Evolutionary conservation across 1,140 invertebrate genomes (phyloP).

Genomic region (Apis florea): DNA sequence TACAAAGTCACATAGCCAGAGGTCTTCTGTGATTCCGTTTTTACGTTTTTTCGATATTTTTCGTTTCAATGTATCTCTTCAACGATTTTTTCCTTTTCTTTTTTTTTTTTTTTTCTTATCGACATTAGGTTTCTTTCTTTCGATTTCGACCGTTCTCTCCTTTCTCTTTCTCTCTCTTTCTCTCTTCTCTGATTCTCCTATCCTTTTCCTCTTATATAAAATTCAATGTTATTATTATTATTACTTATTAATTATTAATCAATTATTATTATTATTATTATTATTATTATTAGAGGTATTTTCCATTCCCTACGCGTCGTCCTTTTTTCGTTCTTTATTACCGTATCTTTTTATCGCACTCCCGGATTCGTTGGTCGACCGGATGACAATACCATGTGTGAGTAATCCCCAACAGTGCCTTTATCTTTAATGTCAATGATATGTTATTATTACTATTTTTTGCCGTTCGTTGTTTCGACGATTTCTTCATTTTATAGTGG

Average conservation of each 20-base stretch:
- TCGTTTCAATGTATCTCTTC: background rate
- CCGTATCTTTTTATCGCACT: constrained; percentile 75
- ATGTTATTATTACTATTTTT: constrained; percentile 39
- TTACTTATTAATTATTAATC: constrained; percentile 7
- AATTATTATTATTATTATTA: background rate
- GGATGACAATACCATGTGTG: constrained; percentile 79
- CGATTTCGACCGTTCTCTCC: background rate
- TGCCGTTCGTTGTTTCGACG: constrained; percentile 39
- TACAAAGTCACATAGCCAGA: constrained; percentile 74
- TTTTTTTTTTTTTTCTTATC: background rate
- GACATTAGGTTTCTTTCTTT: background rate
- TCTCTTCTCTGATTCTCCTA: background rate
- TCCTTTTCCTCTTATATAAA: background rate
- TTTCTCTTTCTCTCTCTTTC: background rate
- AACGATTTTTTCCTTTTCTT: background rate
- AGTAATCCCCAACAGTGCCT: constrained; percentile 76
- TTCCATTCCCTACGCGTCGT: constrained; percentile 14
- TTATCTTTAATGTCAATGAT: constrained; percentile 66
- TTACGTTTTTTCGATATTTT: constrained; percentile 4
- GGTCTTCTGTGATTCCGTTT: constrained; percentile 52
- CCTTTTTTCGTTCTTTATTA: constrained; percentile 54
- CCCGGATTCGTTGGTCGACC: constrained; percentile 79
- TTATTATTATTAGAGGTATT: constrained; percentile 24
- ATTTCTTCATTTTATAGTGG: constrained; percentile 42
- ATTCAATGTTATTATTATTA: background rate